Evolutionary conservation across 2,113 vertebrate species (phyloP).

Genomic region (Neolamprologus caudopunctatus): DNA sequence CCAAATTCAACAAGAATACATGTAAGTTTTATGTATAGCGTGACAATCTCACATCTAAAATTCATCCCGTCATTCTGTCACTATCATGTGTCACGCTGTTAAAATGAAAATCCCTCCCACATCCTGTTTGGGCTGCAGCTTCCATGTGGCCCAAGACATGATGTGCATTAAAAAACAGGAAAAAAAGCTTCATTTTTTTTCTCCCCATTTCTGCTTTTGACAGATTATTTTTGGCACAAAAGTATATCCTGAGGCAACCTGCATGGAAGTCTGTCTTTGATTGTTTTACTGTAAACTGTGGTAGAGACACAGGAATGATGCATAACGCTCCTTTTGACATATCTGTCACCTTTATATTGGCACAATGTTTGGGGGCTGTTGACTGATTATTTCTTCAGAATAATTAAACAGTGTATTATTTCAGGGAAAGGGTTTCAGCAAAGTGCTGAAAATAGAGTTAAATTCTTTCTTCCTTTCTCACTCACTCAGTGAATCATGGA

Average conservation of each 20-base stretch:
- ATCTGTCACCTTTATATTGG: not conserved
- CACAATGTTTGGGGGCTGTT: not conserved
- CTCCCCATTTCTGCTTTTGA: not conserved
- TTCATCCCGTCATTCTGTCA: not conserved
- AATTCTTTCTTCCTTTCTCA: not conserved
- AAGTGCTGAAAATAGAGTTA: not conserved
- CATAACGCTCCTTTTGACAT: not conserved
- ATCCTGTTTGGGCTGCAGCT: not conserved
- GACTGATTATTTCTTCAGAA: not conserved
- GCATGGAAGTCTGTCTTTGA: not conserved
- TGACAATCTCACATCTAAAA: not conserved
- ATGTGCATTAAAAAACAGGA: not conserved
- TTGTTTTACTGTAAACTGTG: not conserved
- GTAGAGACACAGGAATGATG: not conserved
- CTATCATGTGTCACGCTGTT: not conserved
- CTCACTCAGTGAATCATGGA: conserved; percentile 51
- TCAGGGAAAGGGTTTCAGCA: not conserved
- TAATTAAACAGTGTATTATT: not conserved
- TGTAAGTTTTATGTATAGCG: not conserved
- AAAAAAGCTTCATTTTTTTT: not conserved
- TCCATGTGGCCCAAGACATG: not conserved
- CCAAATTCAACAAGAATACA: not conserved
- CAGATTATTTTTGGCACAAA: not conserved
- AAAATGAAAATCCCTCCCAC: not conserved
- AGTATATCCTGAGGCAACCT: not conserved